Evolutionary conservation across 2,113 vertebrate species (phyloP), one percentile per base, ranked within the genome.

Genomic region (Strix aluco): DNA sequence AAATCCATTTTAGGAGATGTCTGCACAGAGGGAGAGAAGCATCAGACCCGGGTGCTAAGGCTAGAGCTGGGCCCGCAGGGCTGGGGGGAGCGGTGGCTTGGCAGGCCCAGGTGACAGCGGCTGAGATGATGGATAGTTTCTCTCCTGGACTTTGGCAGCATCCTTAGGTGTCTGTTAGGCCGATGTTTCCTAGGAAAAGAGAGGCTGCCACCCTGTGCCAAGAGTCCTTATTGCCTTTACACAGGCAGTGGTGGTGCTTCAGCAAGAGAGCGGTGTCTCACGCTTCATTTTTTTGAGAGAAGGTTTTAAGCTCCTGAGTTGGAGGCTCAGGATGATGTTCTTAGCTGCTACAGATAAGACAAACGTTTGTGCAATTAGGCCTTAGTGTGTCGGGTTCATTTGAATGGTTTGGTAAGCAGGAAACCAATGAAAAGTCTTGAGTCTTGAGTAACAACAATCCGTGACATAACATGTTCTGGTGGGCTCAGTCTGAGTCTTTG

Each of bases 141-240:
- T 49, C 27, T 30, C 40, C 66, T 15, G 15, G 79, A 51, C 36
- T 32, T 4, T 1, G 11, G 21, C n/a, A 73, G 30, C 36, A 22
- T 57, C 29, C 65, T 59, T 14, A 26, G 3, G 23, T n/a, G 15
- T n/a, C 22, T 8, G 17, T 25, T 14, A 38, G 21, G 46, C 5
- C 2, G 2, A 3, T 8, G 26, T 22, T 72, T 79, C 46, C 63
- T 74, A n/a, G 52, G 52, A 86, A 46, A 62, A 71, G 71, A 94
- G 78, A 95, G 44, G 15, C 94, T 96, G 90, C 94, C 94, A 88
- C 71, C 94, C 57, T 73, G 79, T 94, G 92, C 59, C 4, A 13
- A 18, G 22, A 84, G 32, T 21, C 36, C 38, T 95, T 67, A 79
- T 30, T 96, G 87, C 90, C 65, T 25, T 52, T 21, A 4, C 32